Base-by-base conservation (phyloP, 2,888 invertebrate genomes). In the Hesperia comma region DNA sequence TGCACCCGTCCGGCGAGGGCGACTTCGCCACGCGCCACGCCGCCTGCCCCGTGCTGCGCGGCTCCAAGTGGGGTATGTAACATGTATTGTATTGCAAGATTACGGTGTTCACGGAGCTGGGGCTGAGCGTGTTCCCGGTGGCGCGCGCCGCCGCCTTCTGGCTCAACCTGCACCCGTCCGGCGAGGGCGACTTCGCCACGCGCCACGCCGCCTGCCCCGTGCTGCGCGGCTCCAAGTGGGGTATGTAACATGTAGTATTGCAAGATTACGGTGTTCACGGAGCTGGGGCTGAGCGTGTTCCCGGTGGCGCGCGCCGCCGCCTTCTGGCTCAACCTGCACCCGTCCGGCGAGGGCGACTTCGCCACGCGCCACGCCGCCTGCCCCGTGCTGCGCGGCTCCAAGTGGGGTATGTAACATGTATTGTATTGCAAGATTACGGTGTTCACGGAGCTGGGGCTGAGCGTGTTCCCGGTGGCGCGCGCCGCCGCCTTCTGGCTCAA, bases 191-290 rank as follows among this genome's bases (percentile, higher is more conserved):
- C 92, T 94, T 95, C 74, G 94, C 96, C 75, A 99, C 99, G 1
- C 92, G 98, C 68, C 99, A 99, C 92, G 99, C 99, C 3, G 99
- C 99, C 61, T 99, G 99, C 87, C 99, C 99, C 0, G 99, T 99
- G 43, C 94, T 99, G 14, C 95, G 98, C 3, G 99, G 99, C 60
- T 96, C 97, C 43, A 99, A 99, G 93, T 99, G 99, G 99, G 99
- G 49, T 49, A 10, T 12, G 49, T 49, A n/a, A n/a, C n/a, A n/a
- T n/a, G n/a, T n/a, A n/a, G n/a, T n/a, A n/a, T n/a, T n/a, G n/a
- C n/a, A n/a, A n/a, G n/a, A n/a, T n/a, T n/a, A 99, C 99, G 0
- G 99, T 99, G 17, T 99, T 99, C 87, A 98, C 99, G 0, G 95
- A 95, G 71, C 93, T 99, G 32, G 96, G 96, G 15, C 94, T 97